phyloP scores from a whole-genome alignment of 64 coral and sea anemone genomes.

The Trachythela sp. region DNA sequence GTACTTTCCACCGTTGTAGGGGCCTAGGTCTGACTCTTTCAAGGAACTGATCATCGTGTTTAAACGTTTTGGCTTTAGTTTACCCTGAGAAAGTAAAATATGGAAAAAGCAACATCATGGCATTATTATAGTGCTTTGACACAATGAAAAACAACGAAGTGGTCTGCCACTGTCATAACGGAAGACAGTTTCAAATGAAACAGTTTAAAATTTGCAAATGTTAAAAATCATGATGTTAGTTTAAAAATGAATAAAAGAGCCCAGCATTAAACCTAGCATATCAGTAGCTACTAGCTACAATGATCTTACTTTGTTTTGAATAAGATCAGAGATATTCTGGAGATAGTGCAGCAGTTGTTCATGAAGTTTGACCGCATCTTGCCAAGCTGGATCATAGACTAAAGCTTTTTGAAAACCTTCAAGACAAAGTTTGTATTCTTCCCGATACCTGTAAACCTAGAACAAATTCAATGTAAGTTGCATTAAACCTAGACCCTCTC shows the following conservation, averaged over 20 bases:
- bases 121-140: too few relatives aligned
- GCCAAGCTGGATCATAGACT: conserved; percentile 65
- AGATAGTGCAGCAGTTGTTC: conserved; percentile 66
- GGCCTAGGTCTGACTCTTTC: conserved; percentile 67
- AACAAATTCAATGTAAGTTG: background rate
- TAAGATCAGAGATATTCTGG: conserved; percentile 59
- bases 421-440: conserved; percentile 69
- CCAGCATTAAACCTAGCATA: too few relatives aligned
- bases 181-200: background rate
- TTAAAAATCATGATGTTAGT: too few relatives aligned
- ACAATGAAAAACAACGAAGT: too few relatives aligned
- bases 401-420: conserved; percentile 71
- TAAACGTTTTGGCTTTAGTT: conserved; percentile 78
- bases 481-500: too few relatives aligned
- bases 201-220: too few relatives aligned
- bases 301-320: conserved; percentile 62
- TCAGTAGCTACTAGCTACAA: background rate
- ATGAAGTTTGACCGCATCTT: conserved; percentile 55
- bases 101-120: too few relatives aligned
- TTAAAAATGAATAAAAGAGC: too few relatives aligned
- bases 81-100: conserved; percentile 46
- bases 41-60: conserved; percentile 71
- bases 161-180: too few relatives aligned
- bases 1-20: conserved; percentile 69
- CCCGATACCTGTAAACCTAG: conserved; percentile 88